Evolutionary conservation across 2,888 invertebrate species (phyloP).

Genomic region (Acanthopleura granulata): DNA sequence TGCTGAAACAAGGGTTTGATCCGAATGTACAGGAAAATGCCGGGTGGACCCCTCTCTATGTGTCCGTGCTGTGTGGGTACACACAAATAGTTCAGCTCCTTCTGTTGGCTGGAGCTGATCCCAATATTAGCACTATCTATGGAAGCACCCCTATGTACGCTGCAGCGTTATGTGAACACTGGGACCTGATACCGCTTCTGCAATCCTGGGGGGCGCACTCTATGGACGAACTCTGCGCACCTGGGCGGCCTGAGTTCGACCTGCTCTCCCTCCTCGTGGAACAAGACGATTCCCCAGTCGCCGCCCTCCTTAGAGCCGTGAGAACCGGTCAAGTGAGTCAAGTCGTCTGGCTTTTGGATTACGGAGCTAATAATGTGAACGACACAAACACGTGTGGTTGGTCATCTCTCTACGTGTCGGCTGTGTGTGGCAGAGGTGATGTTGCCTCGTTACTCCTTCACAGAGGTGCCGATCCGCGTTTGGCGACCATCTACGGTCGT

Average conservation of each 20-base stretch:
- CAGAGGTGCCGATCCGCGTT: background rate
- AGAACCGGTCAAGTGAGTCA: background rate
- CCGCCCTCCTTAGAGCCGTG: background rate
- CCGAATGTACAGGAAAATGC: constrained; percentile 6
- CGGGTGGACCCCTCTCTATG: constrained; percentile 5
- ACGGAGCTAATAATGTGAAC: background rate
- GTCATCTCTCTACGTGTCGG: background rate
- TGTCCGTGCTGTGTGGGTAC: background rate
- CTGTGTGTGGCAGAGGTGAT: background rate
- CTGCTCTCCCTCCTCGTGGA: background rate
- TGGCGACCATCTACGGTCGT: background rate
- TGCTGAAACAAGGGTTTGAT: background rate
- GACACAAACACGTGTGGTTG: background rate
- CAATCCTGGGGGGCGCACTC: background rate
- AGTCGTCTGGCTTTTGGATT: background rate
- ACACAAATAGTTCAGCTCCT: background rate
- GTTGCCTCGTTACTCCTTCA: background rate
- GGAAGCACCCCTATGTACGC: background rate
- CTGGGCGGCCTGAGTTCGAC: background rate
- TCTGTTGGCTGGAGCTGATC: background rate
- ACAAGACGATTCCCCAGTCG: background rate
- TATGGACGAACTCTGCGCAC: background rate
- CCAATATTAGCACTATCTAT: background rate
- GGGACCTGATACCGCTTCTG: background rate
- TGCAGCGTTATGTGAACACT: background rate